These are phyloP conservation scores for Ornithoptera alexandrae DNA, from an alignment of 2,888 invertebrate genomes.

Conservation along the genomic window DNA sequence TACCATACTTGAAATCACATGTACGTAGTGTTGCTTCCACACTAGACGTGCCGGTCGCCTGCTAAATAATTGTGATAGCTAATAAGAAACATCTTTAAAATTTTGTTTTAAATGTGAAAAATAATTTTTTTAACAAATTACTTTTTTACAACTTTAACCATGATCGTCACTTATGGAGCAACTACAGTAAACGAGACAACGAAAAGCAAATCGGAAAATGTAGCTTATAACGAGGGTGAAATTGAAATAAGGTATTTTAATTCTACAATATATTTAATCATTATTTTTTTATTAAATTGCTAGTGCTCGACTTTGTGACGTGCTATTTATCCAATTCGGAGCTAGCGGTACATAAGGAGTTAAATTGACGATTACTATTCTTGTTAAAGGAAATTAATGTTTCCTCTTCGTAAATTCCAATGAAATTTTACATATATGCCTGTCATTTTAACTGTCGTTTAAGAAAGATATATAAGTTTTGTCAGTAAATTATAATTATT, in stretches of 20 bases:
- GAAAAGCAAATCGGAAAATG: constrained; percentile 48
- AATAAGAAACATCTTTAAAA: background rate
- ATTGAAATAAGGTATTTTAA: constrained; percentile 54
- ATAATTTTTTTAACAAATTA: constrained; percentile 4
- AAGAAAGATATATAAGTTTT: too few species aligned
- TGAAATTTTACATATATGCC: constrained; percentile 15
- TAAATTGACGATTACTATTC: constrained; percentile 47
- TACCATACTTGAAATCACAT: constrained; percentile 48
- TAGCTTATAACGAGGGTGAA: constrained; percentile 46
- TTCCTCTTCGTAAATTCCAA: constrained; percentile 35
- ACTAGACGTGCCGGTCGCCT: constrained; percentile 53
- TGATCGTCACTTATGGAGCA: constrained; percentile 68
- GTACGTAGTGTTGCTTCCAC: constrained; percentile 55
- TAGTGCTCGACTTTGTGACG: constrained; percentile 37
- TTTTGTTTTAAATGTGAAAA: constrained; percentile 29
- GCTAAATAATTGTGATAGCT: constrained; percentile 22
- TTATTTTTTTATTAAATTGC: background rate
- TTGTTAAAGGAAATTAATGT: constrained; percentile 38
- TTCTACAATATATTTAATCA: background rate
- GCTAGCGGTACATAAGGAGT: constrained; percentile 45
- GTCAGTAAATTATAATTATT: too few species aligned
- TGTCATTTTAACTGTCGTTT: constrained; percentile 6
- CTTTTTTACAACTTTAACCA: constrained; percentile 39
- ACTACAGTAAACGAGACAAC: constrained; percentile 51
- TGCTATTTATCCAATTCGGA: constrained; percentile 56